Conservation (phyloP, 2,113 vertebrate genomes). For the Cyprinodon brontotheroides region DNA sequence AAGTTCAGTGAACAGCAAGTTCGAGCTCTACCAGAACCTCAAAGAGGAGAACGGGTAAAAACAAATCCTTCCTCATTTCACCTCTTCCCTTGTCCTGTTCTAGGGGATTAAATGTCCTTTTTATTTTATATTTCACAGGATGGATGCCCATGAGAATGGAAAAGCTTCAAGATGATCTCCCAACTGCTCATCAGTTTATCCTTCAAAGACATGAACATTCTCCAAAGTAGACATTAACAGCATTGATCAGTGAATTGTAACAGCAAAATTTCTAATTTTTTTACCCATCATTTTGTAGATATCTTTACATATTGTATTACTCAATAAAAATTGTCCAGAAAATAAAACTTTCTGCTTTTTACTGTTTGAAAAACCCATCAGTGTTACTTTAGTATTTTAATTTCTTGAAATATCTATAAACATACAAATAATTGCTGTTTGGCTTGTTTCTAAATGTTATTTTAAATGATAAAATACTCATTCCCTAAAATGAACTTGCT, state of each 20-base stretch:
- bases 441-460: no score
- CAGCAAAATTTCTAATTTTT: slow-evolving; percentile 60
- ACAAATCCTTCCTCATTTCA: background rate
- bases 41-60: slow-evolving; percentile 97
- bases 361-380: background rate
- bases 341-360: slow-evolving; percentile 18
- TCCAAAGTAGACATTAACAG: slow-evolving; percentile 17
- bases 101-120: background rate
- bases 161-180: slow-evolving; percentile 89
- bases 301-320: slow-evolving; percentile 64
- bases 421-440: background rate
- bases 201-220: slow-evolving; percentile 14
- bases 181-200: background rate
- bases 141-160: slow-evolving; percentile 93
- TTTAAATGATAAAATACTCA: no score
- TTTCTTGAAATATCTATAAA: background rate
- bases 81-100: background rate
- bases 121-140: slow-evolving; percentile 77
- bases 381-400: background rate
- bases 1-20: slow-evolving; percentile 93
- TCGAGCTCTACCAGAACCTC: slow-evolving; percentile 95
- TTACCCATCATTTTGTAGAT: slow-evolving; percentile 73
- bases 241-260: slow-evolving; percentile 39
- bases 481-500: no score
- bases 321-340: slow-evolving; percentile 68